Percentiles rank a stretch among this genome's conserved stretches.
Evolutionary conservation across 35 echinoderm and acorn worm species (phyloP).

Genomic region (Amphiura filiformis): DNA sequence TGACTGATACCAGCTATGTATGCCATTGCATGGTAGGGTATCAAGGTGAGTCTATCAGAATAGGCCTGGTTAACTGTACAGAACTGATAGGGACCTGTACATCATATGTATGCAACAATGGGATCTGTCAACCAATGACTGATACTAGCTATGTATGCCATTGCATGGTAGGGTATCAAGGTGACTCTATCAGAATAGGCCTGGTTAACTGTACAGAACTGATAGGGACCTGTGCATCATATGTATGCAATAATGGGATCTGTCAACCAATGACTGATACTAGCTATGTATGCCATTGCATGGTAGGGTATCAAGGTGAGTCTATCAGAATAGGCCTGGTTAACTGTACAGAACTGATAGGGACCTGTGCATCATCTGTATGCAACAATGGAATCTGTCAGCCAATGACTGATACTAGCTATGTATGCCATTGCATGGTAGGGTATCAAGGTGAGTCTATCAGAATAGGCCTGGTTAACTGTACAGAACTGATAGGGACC

Average conservation of each 20-base stretch:
- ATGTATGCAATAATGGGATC: constrained; percentile 25
- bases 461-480: no score
- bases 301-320: constrained; percentile 22
- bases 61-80: no score
- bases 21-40: constrained; percentile 9
- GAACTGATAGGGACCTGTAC: background rate
- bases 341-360: no score
- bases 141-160: background rate
- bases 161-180: background rate
- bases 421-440: background rate
- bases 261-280: background rate
- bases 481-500: background rate
- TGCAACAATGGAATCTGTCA: background rate
- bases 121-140: background rate
- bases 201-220: no score
- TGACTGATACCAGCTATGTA: background rate
- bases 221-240: background rate
- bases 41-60: background rate
- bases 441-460: background rate
- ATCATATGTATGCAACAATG: background rate
- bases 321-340: background rate
- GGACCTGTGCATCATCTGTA: background rate
- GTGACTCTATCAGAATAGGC: no score
- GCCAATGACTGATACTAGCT: background rate
- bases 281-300: constrained; percentile 16